These are phyloP conservation scores for Cephus spinipes DNA, from an alignment of 2,888 invertebrate genomes.

Conservation along the genomic window DNA sequence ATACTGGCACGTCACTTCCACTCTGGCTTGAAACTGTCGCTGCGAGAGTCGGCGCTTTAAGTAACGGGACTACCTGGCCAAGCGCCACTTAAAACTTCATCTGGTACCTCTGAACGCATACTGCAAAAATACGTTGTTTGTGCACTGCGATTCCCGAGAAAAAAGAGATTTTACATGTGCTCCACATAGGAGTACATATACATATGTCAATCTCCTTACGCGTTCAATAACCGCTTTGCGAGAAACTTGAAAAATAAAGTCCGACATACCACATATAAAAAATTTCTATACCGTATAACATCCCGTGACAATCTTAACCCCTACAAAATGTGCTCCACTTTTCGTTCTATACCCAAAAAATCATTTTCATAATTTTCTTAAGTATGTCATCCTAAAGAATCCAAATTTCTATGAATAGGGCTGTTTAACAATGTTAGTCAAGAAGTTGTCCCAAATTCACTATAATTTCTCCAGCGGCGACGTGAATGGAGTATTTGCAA, in stretches of 20 bases:
- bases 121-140: background rate
- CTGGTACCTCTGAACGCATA: slow-evolving; percentile 23
- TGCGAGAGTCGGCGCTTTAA: slow-evolving; percentile 32
- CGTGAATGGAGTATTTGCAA: background rate
- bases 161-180: background rate
- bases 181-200: background rate
- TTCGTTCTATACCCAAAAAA: no score
- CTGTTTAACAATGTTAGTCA: background rate
- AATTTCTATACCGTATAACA: no score
- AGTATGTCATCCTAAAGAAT: background rate
- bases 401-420: background rate
- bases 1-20: slow-evolving; percentile 59
- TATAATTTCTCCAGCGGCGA: background rate
- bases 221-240: no score
- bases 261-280: no score
- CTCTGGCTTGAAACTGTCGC: slow-evolving; percentile 57
- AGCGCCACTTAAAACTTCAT: slow-evolving; percentile 54
- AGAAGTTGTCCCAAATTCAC: background rate
- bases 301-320: background rate
- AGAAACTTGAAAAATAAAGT: no score
- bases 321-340: no score
- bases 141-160: background rate
- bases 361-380: no score
- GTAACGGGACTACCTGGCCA: slow-evolving; percentile 49
- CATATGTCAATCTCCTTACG: no score